These are phyloP conservation scores for Watsonalla binaria DNA, from an alignment of 2,888 invertebrate species.

Conservation along the genomic window DNA sequence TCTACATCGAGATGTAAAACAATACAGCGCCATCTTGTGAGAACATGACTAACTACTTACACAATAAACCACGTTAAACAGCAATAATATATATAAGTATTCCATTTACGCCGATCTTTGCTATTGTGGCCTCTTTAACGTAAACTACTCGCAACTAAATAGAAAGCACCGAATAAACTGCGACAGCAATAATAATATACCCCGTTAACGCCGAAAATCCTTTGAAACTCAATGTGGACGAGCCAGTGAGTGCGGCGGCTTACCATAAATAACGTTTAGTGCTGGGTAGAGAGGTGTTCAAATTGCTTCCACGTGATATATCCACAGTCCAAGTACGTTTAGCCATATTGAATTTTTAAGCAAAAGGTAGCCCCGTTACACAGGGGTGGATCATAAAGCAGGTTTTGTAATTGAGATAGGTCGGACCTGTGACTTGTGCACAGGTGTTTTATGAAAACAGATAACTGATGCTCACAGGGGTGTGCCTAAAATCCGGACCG, in stretches of 20 bases:
- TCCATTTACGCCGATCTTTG: too few species aligned
- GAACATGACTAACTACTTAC: too few species aligned
- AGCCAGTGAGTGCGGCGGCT: slow-evolving; percentile 67
- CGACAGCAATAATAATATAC: slow-evolving; percentile 35
- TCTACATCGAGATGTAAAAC: too few species aligned
- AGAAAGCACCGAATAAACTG: slow-evolving; percentile 9
- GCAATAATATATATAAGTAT: too few species aligned
- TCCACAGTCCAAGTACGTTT: slow-evolving; percentile 59
- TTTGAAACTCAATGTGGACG: slow-evolving; percentile 60
- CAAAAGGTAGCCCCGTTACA: slow-evolving; percentile 42
- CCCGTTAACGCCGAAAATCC: slow-evolving; percentile 52
- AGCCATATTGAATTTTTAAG: slow-evolving; percentile 72
- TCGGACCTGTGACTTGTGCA: slow-evolving; percentile 17
- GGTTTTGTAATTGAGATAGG: slow-evolving; percentile 47
- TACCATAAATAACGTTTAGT: slow-evolving; percentile 76
- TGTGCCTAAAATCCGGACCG: slow-evolving; percentile 13
- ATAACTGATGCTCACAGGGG: slow-evolving; percentile 26
- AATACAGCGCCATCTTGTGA: too few species aligned
- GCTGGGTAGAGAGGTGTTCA: slow-evolving; percentile 67
- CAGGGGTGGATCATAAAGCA: slow-evolving; percentile 31
- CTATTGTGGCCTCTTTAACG: too few species aligned
- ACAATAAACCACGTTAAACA: too few species aligned
- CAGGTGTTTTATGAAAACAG: slow-evolving; percentile 43
- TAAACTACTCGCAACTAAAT: too few species aligned
- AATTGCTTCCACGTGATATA: slow-evolving; percentile 75